Base-by-base conservation (phyloP, 92 coral and sea anemone genomes). In the Siderastrea siderea region DNA sequence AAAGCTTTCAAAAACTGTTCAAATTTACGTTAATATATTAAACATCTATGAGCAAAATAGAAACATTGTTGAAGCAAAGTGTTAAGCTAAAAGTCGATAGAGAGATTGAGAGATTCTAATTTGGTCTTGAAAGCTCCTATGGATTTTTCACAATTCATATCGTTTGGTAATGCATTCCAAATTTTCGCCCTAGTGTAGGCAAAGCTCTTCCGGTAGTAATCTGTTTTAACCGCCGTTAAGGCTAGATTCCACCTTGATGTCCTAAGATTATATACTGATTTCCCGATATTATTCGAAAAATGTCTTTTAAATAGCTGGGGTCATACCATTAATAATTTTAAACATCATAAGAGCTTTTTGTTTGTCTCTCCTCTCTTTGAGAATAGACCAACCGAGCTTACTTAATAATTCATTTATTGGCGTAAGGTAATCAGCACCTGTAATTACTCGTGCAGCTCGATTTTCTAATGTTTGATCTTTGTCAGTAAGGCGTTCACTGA, bases 321-420 rank as follows among this genome's bases (percentile, higher is more conserved):
- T 66, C 73, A 81, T 66, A 49, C n/a, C 75, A 50, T 80, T 80
- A 6, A 65, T 8, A 80, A 44, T 80, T 8, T 79, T 48, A 47
- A 63, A 79, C 60, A 46, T 79, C 84, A 46, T 79, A 16, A 79
- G 47, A n/a, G 50, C 74, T 80, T 63, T 80, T 80, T 64, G 84
- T 6, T 67, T 66, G 44, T 80, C 66, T 80, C 85, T 80, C 54
- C 45, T 61, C 70, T 77, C 70, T 17, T 61, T 77, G n/a, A 77
- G 70, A 61, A 15, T 77, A 6, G 75, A 51, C 74, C 75, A 65
- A 14, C 75, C 60, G 12, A 67, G 85, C 49, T 67, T 49, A 67
- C 16, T 66, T 11, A 51, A 68, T 9, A 50, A 43, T 6, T 60
- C 45, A 46, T 44, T 47, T 12, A 15, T 44, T 4, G 72, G 69